Evolutionary conservation across 2,797 vertebrate species (phyloP), one percentile per base, ranked within the genome.

Genomic region (Sarcophilus harrisii): DNA sequence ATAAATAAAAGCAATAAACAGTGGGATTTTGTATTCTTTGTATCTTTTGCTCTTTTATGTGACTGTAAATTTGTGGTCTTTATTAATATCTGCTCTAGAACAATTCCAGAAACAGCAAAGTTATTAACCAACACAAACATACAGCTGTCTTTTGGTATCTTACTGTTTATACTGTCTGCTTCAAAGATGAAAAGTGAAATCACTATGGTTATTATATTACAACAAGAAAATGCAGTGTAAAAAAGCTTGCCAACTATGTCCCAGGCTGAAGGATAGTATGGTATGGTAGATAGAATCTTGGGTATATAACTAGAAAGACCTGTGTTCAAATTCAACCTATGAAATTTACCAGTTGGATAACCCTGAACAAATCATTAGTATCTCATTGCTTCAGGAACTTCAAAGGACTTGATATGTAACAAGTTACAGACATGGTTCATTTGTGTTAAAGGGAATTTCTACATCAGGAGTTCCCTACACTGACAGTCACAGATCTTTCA

Each of bases 151-250:
- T 11, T 81, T 16, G 91, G 66, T 94, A 24, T 95, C 90, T 95
- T 73, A 93, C 93, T 97, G 96, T 96, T 97, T 91, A 87, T 90
- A 94, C 94, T 96, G 96, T 52, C 30, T 87, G 95, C 96, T 97
- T 98, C 94, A 95, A 97, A 97, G 92, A 95, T 94, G 94, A 95
- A 81, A 45, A 81, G 38, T 81, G 81, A 81, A 81, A 38, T 45
- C 27, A 81, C 1, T 81, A 11, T 45, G 21, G 38, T 38, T 81
- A 81, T 81, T 81, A 10, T 73, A 73, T 73, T 73, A 38, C 32
- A 73, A 38, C 21, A 81, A 81, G 66, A 81, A 81, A 81, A 81
- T 81, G 45, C 38, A 45, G 21, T 81, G 8, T 81, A 10, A 81
- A 45, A 73, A 73, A 45, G 11, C 4, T 38, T 81, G 73, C 9